Conservation (phyloP, 2,888 invertebrate genomes). For the Microplitis deprimator region DNA sequence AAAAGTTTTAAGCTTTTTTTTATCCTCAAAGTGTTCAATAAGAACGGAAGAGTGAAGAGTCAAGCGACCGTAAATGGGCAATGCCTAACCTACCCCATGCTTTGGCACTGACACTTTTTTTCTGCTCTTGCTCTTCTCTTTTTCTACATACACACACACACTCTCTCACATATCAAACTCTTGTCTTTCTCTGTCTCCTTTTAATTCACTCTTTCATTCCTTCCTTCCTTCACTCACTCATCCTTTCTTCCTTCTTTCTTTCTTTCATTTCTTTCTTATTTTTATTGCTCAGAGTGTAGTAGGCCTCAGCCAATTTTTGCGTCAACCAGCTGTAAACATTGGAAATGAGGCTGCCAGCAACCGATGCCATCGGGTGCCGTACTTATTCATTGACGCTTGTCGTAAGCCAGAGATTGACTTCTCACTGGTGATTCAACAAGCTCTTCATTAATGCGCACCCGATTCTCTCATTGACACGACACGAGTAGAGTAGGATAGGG, state of each 20-base stretch:
- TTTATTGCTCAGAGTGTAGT: conserved; percentile 49
- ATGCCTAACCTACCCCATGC: conserved; percentile 67
- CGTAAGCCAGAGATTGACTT: background rate
- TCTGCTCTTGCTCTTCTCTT: conserved; percentile 40
- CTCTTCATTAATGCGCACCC: background rate
- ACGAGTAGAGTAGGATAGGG: too few relatives aligned
- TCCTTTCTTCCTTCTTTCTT: conserved; percentile 31
- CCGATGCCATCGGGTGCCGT: conserved; percentile 45
- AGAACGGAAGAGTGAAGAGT: conserved; percentile 32
- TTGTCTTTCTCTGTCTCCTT: conserved; percentile 35
- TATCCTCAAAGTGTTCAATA: conserved; percentile 33
- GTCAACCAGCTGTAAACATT: conserved; percentile 67
- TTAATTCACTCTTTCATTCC: conserved; percentile 15
- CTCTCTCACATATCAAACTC: conserved; percentile 1
- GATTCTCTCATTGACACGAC: background rate
- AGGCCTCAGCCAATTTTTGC: conserved; percentile 68
- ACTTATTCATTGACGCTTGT: conserved; percentile 31
- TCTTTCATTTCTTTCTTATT: conserved; percentile 33
- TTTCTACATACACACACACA: background rate
- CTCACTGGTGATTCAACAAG: conserved; percentile 10
- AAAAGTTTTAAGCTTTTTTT: conserved; percentile 32
- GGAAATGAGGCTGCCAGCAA: conserved; percentile 65
- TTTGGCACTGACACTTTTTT: conserved; percentile 63
- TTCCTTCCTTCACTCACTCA: conserved; percentile 23
- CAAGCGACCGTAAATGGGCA: conserved; percentile 39